These are phyloP conservation scores for Drosophila subsilvestris DNA, from an alignment of 2,888 invertebrate genomes.

Conservation along the genomic window DNA sequence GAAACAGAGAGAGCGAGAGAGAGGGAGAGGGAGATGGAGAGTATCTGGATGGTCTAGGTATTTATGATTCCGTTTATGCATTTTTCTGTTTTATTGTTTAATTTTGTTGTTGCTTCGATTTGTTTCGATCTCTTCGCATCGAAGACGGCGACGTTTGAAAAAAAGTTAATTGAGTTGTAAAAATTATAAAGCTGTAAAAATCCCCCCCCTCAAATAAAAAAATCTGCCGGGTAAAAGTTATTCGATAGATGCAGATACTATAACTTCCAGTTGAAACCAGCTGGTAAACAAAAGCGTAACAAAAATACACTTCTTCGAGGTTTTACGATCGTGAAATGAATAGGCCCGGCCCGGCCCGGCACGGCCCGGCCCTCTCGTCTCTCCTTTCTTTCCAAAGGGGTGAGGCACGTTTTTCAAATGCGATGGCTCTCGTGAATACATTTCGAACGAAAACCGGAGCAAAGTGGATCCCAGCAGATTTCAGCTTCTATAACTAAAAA, in stretches of 20 bases:
- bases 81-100: slow-evolving; percentile 70
- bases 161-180: slow-evolving; percentile 78
- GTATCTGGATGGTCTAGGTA: slow-evolving; percentile 62
- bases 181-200: slow-evolving; percentile 77
- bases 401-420: slow-evolving; percentile 34
- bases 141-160: slow-evolving; percentile 57
- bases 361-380: slow-evolving; percentile 54
- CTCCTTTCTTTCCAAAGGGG: slow-evolving; percentile 22
- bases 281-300: slow-evolving; percentile 54
- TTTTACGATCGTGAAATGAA: slow-evolving; percentile 72
- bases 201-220: slow-evolving; percentile 30
- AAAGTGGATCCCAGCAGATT: slow-evolving; percentile 33
- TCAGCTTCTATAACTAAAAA: too few species aligned
- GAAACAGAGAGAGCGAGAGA: not conserved
- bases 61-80: slow-evolving; percentile 79
- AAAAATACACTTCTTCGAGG: slow-evolving; percentile 60
- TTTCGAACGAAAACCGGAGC: slow-evolving; percentile 38
- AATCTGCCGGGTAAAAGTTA: slow-evolving; percentile 56
- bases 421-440: slow-evolving; percentile 54
- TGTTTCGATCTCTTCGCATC: slow-evolving; percentile 32
- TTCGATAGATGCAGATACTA: slow-evolving; percentile 46
- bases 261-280: slow-evolving; percentile 66
- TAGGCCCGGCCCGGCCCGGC: slow-evolving; percentile 56
- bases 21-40: slow-evolving; percentile 31
- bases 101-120: slow-evolving; percentile 52